Base-by-base conservation (phyloP, 2,888 invertebrate genomes). In the Nephrotoma flavescens region DNA sequence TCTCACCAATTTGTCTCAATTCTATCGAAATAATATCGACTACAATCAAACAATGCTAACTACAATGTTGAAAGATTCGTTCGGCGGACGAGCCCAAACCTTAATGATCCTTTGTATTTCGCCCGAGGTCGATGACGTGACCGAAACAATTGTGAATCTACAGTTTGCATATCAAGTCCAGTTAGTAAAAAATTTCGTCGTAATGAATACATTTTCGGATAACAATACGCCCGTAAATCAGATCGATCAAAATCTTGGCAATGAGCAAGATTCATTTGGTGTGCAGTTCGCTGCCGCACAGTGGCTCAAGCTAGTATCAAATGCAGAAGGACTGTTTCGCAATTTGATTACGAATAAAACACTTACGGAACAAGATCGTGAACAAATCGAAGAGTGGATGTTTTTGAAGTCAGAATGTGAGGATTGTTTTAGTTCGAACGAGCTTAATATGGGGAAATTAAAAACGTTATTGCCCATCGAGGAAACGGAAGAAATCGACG, bases 331-430 rank as follows among this genome's bases (percentile, higher is more conserved):
- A 41, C 91, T 97, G n/a, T 96, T 91, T 94, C 95, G 91, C 95
- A 94, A 90, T 89, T 88, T 97, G 83, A 93, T 96, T 86, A 93
- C 94, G 15, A 95, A 94, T 71, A 95, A 95, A 89, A 93, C 94
- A n/a, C 90, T 97, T 87, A 93, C 94, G 11, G 95, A 95, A 86
- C 92, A 93, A 87, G 96, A 96, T 90, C 93, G 95, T 88, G 95
- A 95, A 89, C 96, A 96, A 88, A 94, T 95, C 85, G 94, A 96
- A 89, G 95, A 96, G 88, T 97, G 97, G 97, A 92, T 97, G 19
- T 96, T 95, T 89, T 92, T 96, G 88, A 97, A 97, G 90, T 96
- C 96, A 88, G 97, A 97, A 91, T 97, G 96, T 91, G 96, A 97
- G 90, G 96, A 97, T 90, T 96, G 96, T 90, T 93, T 91, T 2